Conservation (phyloP, 2,888 invertebrate genomes). For the Eristalinus aeneus region DNA sequence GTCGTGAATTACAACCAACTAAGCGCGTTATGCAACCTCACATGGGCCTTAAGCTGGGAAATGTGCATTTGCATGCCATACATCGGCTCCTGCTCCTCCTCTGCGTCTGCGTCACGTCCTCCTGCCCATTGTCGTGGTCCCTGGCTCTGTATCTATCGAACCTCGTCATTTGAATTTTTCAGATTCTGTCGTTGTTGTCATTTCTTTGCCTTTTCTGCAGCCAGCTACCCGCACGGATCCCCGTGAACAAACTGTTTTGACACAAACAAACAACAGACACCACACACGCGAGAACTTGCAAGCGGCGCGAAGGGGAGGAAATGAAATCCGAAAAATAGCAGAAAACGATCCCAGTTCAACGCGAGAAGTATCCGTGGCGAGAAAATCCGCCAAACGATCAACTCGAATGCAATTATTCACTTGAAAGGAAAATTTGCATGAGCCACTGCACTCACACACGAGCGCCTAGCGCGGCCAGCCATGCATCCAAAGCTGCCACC, state of each 20-base stretch:
- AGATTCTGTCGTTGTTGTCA: slow-evolving; percentile 65
- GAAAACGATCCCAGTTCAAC: slow-evolving; percentile 68
- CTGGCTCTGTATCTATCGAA: slow-evolving; percentile 35
- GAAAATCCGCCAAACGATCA: slow-evolving; percentile 71
- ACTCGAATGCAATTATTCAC: slow-evolving; percentile 71
- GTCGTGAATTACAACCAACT: slow-evolving; percentile 71
- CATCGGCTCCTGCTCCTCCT: slow-evolving; percentile 36
- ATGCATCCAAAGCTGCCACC: not conserved
- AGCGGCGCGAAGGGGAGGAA: not conserved
- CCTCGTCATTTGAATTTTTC: slow-evolving; percentile 70
- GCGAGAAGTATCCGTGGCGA: slow-evolving; percentile 69
- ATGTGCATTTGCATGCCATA: slow-evolving; percentile 68
- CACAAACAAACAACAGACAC: slow-evolving; percentile 63
- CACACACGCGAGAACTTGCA: slow-evolving; percentile 69
- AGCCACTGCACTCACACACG: slow-evolving; percentile 29
- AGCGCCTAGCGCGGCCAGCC: not conserved
- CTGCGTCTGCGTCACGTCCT: not conserved
- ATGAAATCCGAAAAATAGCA: slow-evolving; percentile 49
- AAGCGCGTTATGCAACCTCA: slow-evolving; percentile 69
- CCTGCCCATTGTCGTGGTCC: not conserved
- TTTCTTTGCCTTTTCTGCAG: slow-evolving; percentile 21
- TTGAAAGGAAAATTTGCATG: slow-evolving; percentile 71
- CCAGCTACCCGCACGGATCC: slow-evolving; percentile 3
- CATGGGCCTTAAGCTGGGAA: slow-evolving; percentile 70
- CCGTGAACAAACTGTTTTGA: slow-evolving; percentile 66